Conservation (phyloP, 2,797 vertebrate genomes). For the Pitangus sulphuratus region DNA sequence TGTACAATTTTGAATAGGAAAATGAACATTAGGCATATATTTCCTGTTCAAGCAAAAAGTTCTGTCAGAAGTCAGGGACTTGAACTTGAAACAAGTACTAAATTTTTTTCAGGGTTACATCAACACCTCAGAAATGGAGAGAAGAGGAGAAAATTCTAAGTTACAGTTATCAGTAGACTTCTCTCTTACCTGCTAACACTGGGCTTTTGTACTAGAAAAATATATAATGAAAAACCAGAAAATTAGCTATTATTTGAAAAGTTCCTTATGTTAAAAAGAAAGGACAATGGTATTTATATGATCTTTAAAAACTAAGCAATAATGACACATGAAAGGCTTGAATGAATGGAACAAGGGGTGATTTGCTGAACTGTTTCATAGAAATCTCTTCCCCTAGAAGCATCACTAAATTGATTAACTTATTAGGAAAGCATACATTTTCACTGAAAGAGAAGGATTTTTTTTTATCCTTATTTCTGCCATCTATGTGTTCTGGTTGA, state of each 20-base stretch:
- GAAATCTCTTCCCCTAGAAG: background rate
- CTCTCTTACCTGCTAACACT: background rate
- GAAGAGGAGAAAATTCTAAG: background rate
- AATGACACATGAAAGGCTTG: slow-evolving; percentile 3
- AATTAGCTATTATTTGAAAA: background rate
- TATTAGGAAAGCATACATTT: slow-evolving; percentile 26
- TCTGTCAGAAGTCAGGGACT: no score
- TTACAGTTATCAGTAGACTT: background rate
- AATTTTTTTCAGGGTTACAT: background rate
- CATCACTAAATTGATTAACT: slow-evolving; percentile 59
- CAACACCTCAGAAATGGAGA: background rate
- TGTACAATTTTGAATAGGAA: background rate
- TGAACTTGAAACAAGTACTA: no score
- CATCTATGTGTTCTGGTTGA: background rate
- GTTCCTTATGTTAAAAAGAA: background rate
- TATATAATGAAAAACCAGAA: background rate
- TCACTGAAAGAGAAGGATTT: background rate
- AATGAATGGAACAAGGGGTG: slow-evolving; percentile 8
- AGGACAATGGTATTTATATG: background rate
- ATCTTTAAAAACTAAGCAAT: slow-evolving; percentile 32
- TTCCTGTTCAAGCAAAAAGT: background rate
- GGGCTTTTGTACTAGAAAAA: background rate
- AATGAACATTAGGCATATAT: background rate
- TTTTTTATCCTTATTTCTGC: slow-evolving; percentile 17
- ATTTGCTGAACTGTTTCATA: slow-evolving; percentile 20